Evolutionary conservation across 2,888 invertebrate species (phyloP), one percentile per base, ranked within the genome.

Genomic region (Drosophila acutilabella): DNA sequence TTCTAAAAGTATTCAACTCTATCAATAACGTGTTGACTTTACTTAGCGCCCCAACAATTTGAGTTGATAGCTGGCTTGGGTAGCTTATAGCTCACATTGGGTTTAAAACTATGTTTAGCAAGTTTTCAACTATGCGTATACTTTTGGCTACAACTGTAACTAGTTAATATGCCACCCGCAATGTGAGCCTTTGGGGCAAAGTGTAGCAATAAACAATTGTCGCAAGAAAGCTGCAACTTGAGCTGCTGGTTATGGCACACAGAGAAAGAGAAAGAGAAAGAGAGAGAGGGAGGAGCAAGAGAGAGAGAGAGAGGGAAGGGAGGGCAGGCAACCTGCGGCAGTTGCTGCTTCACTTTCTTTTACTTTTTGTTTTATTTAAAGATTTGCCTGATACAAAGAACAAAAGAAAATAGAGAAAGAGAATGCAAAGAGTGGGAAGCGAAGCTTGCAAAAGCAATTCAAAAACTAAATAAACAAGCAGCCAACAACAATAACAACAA

Each of bases 401-500:
- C 30, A 30, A 30, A 30, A 59, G n/a, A 44, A 48, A 61, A 47
- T 10, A 47, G 69, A 68, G 67, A n/a, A 36, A 48, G 64, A 44
- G n/a, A 56, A 69, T 64, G 69, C 52, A 71, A 38, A 18, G 54
- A 36, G 33, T 42, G 56, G 23, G 45, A 45, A 45, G 70, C 33
- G 66, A 72, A 64, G 59, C 52, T 52, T 57, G 54, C 53, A 61
- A 64, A 33, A 30, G 67, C 71, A 75, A 76, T 64, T 60, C 64
- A 51, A 53, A 74, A 69, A 69, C 74, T 64, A 66, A 71, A 64
- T 75, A 64, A 75, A 71, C 67, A 75, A 73, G 47, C 54, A 51
- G 33, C 33, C 7, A 51, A 42, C 62, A 71, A 66, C 56, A 62
- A 56, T 30, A 67, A 18, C 38, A 65, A 47, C 61, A 53, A 41